phyloP scores from a whole-genome alignment of 1,140 invertebrate genomes.

The Cardiocondyla obscurior region DNA sequence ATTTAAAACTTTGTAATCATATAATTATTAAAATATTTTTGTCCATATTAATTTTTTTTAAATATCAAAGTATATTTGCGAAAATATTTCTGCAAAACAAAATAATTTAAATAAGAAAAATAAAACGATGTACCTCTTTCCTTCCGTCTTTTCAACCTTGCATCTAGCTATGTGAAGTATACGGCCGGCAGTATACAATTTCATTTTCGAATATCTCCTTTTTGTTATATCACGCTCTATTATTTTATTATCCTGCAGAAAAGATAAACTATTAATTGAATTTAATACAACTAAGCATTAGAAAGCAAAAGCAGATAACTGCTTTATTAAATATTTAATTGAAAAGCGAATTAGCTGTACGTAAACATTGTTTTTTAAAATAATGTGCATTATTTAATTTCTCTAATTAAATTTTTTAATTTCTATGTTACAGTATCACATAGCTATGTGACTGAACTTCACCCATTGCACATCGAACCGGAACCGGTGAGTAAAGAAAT shows the following conservation, averaged over 20 bases:
- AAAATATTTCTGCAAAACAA: not conserved
- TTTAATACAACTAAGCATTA: slow-evolving; percentile 5
- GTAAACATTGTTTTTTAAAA: no score
- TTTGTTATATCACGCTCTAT: slow-evolving; percentile 87
- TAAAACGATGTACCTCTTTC: slow-evolving; percentile 50
- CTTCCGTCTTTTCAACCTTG: slow-evolving; percentile 80
- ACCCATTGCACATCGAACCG: no score
- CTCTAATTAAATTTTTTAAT: no score
- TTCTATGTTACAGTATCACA: no score
- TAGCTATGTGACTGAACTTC: no score
- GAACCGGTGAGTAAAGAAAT: no score
- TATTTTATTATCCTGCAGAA: slow-evolving; percentile 86
- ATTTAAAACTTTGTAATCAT: not conserved
- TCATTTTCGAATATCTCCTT: slow-evolving; percentile 87
- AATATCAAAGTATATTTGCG: not conserved
- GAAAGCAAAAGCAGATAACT: no score
- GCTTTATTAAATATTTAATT: no score
- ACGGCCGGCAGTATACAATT: slow-evolving; percentile 88
- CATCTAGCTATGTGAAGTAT: slow-evolving; percentile 89
- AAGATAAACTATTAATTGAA: not conserved
- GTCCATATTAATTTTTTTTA: not conserved
- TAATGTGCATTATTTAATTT: no score
- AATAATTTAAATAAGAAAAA: not conserved
- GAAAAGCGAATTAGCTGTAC: no score
- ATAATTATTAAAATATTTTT: not conserved